phyloP scores from a whole-genome alignment of 23 tunicate species.

The Trididemnum nubilum region DNA sequence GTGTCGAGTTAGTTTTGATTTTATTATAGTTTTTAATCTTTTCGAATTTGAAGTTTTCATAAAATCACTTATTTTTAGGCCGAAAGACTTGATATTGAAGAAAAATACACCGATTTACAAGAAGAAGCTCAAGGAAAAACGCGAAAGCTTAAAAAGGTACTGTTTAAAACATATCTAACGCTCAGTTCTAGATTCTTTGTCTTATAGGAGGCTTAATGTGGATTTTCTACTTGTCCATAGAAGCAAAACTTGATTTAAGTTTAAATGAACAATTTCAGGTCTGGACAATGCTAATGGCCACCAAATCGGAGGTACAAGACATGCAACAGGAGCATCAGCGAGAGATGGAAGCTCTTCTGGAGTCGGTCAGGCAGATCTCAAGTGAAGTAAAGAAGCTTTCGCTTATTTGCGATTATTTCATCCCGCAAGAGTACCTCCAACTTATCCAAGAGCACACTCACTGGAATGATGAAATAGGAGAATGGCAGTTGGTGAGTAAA shows the following conservation, averaged over 20 bases:
- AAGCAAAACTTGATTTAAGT: too few relatives aligned
- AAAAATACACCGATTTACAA: slow-evolving; percentile 78
- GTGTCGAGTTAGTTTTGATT: neutral
- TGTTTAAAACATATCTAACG: too few relatives aligned
- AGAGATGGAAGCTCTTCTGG: slow-evolving; percentile 86
- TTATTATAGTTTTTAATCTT: neutral
- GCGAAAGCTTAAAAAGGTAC: slow-evolving; percentile 76
- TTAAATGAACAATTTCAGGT: slow-evolving; percentile 16
- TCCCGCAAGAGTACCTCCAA: slow-evolving; percentile 64
- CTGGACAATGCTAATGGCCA: slow-evolving; percentile 67
- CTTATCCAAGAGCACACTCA: slow-evolving; percentile 73
- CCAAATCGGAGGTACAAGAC: slow-evolving; percentile 85
- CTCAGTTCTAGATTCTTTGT: too few relatives aligned
- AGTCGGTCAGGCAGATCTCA: slow-evolving; percentile 59
- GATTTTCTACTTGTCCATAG: too few relatives aligned
- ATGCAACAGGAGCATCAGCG: slow-evolving; percentile 76
- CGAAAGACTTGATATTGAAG: slow-evolving; percentile 87
- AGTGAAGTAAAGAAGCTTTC: slow-evolving; percentile 63
- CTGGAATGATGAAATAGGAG: slow-evolving; percentile 98
- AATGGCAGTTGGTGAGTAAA: slow-evolving; percentile 89
- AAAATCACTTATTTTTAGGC: slow-evolving; percentile 42
- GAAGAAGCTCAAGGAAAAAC: slow-evolving; percentile 94
- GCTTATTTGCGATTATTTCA: slow-evolving; percentile 68
- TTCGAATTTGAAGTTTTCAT: neutral
- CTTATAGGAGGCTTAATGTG: too few relatives aligned